Evolutionary conservation across 2,888 invertebrate species (phyloP), one percentile per base, ranked within the genome.

Genomic region (Cyaniris semiargus): DNA sequence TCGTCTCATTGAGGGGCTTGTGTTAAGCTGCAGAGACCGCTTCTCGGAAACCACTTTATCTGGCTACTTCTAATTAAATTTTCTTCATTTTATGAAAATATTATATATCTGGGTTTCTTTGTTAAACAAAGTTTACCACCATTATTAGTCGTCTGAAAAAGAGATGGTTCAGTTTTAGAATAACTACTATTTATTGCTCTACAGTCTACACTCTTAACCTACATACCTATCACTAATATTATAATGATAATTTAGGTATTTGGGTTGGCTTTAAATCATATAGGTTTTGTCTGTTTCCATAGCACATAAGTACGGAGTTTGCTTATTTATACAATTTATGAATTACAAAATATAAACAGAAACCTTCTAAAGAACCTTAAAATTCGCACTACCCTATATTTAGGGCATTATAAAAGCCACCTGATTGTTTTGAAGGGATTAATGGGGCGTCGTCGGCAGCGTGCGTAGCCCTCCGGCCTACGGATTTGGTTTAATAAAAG

Each of bases 401-500:
- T 60, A 80, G 78, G 78, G 80, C 76, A 77, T 80, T 76, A 80
- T 81, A 80, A 83, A 82, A 80, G 78, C 78, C 83, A 82, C 82
- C 82, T 82, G 82, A 83, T 82, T 83, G 81, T 82, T 77, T 76
- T 44, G 77, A 79, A 80, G 81, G 82, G 83, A 83, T 84, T 82
- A 83, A 82, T 81, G 81, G 79, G 80, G 70, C 79, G 81, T 80
- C 80, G 76, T 31, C 77, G 38, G 78, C 79, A 80, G 79, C 81
- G 80, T 80, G 80, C 79, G 79, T 79, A 78, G 78, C 79, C 79
- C 78, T 80, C 79, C 72, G 79, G 81, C 80, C 79, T 79, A 80
- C 74, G 78, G 80, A 81, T 80, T 81, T 80, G 80, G 79, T 81
- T 81, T 81, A 81, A 79, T 81, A 80, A 81, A 80, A 78, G 76